A percentile compares a stretch with the other conserved stretches of the same genome.
These are phyloP conservation scores for Rhingia campestris DNA, from an alignment of 2,888 invertebrate genomes.

Conservation along the genomic window DNA sequence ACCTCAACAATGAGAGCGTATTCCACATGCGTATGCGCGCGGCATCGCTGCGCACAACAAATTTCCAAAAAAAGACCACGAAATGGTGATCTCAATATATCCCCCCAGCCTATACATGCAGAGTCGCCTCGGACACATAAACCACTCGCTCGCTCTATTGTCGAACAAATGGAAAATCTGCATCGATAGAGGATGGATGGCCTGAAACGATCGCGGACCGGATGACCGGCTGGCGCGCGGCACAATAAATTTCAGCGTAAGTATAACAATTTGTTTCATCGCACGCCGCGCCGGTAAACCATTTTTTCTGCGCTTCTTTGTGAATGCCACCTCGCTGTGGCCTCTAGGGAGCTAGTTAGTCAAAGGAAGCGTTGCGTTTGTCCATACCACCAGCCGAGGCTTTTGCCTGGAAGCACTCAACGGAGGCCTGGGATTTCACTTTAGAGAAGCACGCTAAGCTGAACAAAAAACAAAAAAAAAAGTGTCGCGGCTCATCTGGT, in stretches of 20 bases:
- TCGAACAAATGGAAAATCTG: conserved; percentile 67
- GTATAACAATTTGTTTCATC: conserved; percentile 74
- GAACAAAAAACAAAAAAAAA: conserved; percentile 31
- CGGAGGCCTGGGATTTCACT: conserved; percentile 48
- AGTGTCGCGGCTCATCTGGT: conserved; percentile 70
- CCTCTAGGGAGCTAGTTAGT: conserved; percentile 72
- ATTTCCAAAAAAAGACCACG: conserved; percentile 28
- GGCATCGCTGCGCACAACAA: conserved; percentile 4
- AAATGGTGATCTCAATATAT: conserved; percentile 51
- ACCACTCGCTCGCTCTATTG: conserved; percentile 40
- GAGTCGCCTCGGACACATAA: conserved; percentile 38
- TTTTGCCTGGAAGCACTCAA: conserved; percentile 18
- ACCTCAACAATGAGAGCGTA: conserved; percentile 64
- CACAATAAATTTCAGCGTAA: conserved; percentile 70
- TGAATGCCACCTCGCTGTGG: conserved; percentile 28
- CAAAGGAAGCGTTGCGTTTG: conserved; percentile 67
- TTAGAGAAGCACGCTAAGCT: neutral
- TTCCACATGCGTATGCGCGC: conserved; percentile 53
- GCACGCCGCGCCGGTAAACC: conserved; percentile 48
- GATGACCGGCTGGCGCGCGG: conserved; percentile 24
- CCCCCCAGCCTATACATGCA: neutral
- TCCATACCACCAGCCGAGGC: conserved; percentile 36
- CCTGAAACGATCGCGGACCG: neutral
- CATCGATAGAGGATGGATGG: conserved; percentile 61
- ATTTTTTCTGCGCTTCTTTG: conserved; percentile 21